Percentiles rank a stretch among this genome's conserved stretches.
Conservation (phyloP, 2,797 vertebrate genomes). For the Paguma larvata region DNA sequence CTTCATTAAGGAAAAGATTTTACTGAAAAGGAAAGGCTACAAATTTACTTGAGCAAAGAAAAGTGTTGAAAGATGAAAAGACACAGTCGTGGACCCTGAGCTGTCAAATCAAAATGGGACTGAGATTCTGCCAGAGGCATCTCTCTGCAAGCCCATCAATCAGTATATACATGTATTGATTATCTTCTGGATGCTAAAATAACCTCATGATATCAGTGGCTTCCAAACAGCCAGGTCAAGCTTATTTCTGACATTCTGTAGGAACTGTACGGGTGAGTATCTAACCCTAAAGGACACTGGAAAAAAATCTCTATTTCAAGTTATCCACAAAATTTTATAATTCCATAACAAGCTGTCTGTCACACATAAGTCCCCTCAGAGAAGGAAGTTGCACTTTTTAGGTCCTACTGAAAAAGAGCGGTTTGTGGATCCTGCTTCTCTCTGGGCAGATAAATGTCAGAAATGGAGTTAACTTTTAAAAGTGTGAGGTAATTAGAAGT, state of each 20-base stretch:
- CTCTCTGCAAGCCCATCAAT: neutral
- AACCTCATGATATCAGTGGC: neutral
- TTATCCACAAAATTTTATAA: neutral
- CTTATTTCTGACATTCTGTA: neutral
- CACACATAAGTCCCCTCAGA: neutral
- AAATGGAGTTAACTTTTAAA: neutral
- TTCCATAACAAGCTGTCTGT: neutral
- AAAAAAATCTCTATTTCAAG: constrained; percentile 46
- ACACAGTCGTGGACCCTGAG: neutral
- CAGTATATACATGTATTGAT: neutral
- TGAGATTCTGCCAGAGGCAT: constrained; percentile 39
- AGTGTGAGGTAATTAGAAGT: neutral
- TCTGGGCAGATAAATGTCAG: neutral
- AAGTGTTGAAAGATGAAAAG: constrained; percentile 52
- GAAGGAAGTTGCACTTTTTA: neutral
- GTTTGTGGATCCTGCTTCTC: neutral
- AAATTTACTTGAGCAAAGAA: constrained; percentile 56
- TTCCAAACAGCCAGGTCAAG: constrained; percentile 10
- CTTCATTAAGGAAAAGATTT: constrained; percentile 58
- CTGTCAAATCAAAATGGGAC: constrained; percentile 55
- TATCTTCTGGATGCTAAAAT: constrained; percentile 23
- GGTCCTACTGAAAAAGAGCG: neutral
- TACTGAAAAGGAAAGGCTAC: constrained; percentile 40
- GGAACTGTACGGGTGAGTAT: neutral
- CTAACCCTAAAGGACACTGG: constrained; percentile 7